Evolutionary conservation across 1,140 invertebrate species (phyloP), one percentile per base, ranked within the genome.

Genomic region (Tenebrio molitor): DNA sequence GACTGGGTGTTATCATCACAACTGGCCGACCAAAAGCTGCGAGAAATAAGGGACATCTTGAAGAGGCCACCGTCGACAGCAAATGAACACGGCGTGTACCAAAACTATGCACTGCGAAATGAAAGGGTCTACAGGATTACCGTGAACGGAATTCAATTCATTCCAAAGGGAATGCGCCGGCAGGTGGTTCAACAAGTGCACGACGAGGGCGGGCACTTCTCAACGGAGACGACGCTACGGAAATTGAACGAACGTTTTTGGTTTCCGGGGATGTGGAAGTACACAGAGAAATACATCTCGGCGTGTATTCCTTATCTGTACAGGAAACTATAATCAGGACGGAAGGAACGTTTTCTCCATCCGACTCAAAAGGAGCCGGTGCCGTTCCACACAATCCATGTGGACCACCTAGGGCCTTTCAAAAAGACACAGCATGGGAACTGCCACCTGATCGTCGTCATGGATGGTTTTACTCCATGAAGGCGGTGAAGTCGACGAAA

Each of bases 401-500:
- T 79, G 10, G 81, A 84, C 71, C 80, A 84, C 68, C 46, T 84
- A 12, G 78, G 79, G 7, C 78, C 73, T 46, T 71, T 78, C 23
- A 16, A 53, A 15, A 23, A 19, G 2, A 58, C 16, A 0, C 65
- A 29, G 4, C 65, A 68, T 44, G 66, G 23, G 5, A 76, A 77
- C 19, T 19, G 42, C 2, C 69, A 80, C 39, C 69, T 81, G 7
- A 69, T 81, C 1, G 71, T 73, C 5, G 67, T 78, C 4, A 72
- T 77, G 6, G 78, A 81, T 29, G 76, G 66, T 23, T 80, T 77
- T 34, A 76, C 0, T 76, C 72, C 66, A 21, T 81, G 0, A 75
- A 73, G 53, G 67, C 77, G 0, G 74, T 46, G 0, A 78, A 77
- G 63, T 50, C 70, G 7, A 74, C 71, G 23, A 76, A 41, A 42